Conservation (phyloP, 2,113 vertebrate species). For the Piprites chloris region DNA sequence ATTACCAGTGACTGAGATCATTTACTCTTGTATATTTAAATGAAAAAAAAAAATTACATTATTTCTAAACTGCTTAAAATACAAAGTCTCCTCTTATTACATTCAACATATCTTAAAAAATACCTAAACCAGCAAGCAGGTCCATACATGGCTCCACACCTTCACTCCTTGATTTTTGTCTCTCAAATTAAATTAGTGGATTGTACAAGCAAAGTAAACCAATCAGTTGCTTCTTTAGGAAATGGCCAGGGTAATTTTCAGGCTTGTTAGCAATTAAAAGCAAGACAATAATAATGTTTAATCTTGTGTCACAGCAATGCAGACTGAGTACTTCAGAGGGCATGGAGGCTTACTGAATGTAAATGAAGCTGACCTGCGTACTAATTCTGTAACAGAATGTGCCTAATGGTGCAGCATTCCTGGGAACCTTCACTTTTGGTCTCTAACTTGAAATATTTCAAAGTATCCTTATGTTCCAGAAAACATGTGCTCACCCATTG, state of each 20-base stretch:
- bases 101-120: neutral
- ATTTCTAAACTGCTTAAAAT: slow-evolving; percentile 45
- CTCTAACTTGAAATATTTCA: neutral
- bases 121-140: neutral
- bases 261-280: neutral
- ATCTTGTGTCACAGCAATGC: neutral
- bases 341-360: neutral
- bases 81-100: neutral
- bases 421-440: neutral
- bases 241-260: neutral
- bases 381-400: neutral
- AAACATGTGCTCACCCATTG: neutral
- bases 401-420: neutral
- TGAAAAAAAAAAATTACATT: neutral
- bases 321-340: neutral
- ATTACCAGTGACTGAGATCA: slow-evolving; percentile 38
- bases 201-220: neutral
- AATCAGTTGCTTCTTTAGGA: neutral
- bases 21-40: slow-evolving; percentile 32
- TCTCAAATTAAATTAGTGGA: neutral
- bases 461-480: neutral
- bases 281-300: slow-evolving; percentile 12
- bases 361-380: neutral
- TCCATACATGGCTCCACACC: neutral
- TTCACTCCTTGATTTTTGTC: neutral